These are phyloP conservation scores for Caranx melampygus DNA, from an alignment of 2,113 vertebrate genomes.

Conservation along the genomic window DNA sequence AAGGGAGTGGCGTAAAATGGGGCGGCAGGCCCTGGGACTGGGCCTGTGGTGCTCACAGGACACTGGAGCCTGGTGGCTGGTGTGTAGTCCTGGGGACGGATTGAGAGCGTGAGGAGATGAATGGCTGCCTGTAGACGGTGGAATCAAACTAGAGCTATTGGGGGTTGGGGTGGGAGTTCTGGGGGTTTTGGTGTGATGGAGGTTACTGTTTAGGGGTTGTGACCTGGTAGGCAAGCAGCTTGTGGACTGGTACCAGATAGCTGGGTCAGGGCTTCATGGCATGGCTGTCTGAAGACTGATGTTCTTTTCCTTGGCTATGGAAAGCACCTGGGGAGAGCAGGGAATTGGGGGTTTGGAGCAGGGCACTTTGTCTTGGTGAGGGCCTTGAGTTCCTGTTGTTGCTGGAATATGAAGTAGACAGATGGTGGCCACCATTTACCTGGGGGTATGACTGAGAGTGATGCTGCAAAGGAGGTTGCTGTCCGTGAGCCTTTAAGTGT, in stretches of 20 bases:
- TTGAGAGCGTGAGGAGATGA: conserved; percentile 78
- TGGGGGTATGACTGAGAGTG: conserved; percentile 68
- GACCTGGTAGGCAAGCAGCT: conserved; percentile 62
- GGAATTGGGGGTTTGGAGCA: conserved; percentile 85
- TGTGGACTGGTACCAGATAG: conserved; percentile 89
- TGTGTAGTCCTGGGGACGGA: conserved; percentile 78
- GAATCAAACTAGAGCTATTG: conserved; percentile 66
- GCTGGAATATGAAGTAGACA: conserved; percentile 64
- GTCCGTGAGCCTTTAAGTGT: conserved; percentile 60
- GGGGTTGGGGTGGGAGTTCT: conserved; percentile 58
- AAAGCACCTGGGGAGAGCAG: conserved; percentile 92
- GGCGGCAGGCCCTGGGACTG: conserved; percentile 80
- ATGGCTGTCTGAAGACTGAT: conserved; percentile 95
- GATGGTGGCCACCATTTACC: conserved; percentile 69
- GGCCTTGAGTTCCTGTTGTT: conserved; percentile 59
- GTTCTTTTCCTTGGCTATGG: conserved; percentile 97
- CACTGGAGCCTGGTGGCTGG: conserved; percentile 64
- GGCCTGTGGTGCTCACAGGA: conserved; percentile 81
- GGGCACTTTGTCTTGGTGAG: conserved; percentile 71
- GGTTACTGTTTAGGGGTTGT: conserved; percentile 69
- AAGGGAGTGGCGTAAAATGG: conserved; percentile 71
- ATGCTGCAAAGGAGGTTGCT: conserved; percentile 58
- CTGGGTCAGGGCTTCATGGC: conserved; percentile 96
- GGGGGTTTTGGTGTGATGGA: conserved; percentile 71
- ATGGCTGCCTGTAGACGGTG: conserved; percentile 49